A percentile compares a stretch with the other conserved stretches of the same genome.
These are phyloP conservation scores for Trichopria drosophilae DNA, from an alignment of 2,888 invertebrate genomes.

Conservation along the genomic window DNA sequence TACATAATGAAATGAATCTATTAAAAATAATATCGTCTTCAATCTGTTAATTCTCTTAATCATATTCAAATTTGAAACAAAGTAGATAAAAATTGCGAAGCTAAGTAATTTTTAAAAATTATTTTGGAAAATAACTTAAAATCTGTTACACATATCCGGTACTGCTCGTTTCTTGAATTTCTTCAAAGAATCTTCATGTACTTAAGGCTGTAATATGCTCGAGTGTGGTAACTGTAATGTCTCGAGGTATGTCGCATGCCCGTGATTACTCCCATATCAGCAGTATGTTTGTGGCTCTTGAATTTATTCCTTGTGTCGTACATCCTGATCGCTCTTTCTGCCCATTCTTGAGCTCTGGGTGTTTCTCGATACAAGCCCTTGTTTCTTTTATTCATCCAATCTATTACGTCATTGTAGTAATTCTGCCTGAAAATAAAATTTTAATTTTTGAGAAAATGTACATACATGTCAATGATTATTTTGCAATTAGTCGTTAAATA, in stretches of 20 bases:
- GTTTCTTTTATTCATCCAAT: constrained; percentile 77
- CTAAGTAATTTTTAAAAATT: too few relatives aligned
- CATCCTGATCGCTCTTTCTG: constrained; percentile 76
- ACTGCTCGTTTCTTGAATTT: too few relatives aligned
- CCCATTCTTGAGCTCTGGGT: constrained; percentile 84
- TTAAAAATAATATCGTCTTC: too few relatives aligned
- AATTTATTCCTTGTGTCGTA: constrained; percentile 59
- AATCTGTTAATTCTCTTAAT: too few relatives aligned
- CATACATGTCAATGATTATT: too few relatives aligned
- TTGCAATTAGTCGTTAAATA: too few relatives aligned
- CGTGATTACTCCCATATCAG: constrained; percentile 51
- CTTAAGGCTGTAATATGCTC: constrained; percentile 56
- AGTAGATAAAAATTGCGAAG: too few relatives aligned
- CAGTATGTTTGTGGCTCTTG: constrained; percentile 48
- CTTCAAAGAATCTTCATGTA: constrained; percentile 52
- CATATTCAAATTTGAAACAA: too few relatives aligned
- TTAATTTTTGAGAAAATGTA: too few relatives aligned
- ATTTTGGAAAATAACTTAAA: too few relatives aligned
- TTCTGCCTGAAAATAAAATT: constrained; percentile 64
- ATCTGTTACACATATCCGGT: too few relatives aligned
- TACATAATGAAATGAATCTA: too few relatives aligned
- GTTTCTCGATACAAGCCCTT: constrained; percentile 70
- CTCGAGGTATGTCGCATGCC: constrained; percentile 46
- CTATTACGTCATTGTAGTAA: constrained; percentile 84
- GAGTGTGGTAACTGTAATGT: constrained; percentile 56